Percentiles rank a stretch among this genome's conserved stretches.
phyloP scores from a whole-genome alignment of 2,888 invertebrate genomes.

The Dorcus hopei region DNA sequence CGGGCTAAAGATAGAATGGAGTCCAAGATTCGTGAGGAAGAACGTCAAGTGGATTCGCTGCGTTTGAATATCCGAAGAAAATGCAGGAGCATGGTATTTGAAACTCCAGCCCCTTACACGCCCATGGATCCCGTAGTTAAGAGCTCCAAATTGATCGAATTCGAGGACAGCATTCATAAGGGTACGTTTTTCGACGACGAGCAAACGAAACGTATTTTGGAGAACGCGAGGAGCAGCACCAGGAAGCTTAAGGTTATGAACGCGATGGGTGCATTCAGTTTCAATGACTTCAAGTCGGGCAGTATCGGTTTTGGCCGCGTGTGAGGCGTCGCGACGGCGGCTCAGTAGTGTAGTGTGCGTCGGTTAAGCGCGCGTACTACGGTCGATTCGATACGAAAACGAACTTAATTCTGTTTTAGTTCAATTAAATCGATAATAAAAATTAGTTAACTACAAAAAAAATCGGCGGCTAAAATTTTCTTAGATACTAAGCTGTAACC shows the following conservation, averaged over 20 bases:
- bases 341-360: constrained; percentile 7
- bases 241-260: constrained; percentile 15
- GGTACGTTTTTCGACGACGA: constrained; percentile 48
- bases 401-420: background rate
- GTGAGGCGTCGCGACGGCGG: constrained; percentile 12
- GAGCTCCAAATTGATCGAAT: constrained; percentile 42
- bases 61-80: constrained; percentile 43
- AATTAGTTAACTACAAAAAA: background rate
- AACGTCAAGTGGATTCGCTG: constrained; percentile 40
- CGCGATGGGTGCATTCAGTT: constrained; percentile 9
- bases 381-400: background rate
- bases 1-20: constrained; percentile 39
- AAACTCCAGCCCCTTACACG: constrained; percentile 39
- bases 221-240: constrained; percentile 37
- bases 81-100: constrained; percentile 40
- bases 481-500: too few species aligned
- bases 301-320: constrained; percentile 3
- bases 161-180: constrained; percentile 42
- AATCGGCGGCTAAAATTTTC: background rate
- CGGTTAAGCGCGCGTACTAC: constrained; percentile 3
- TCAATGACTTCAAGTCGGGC: background rate
- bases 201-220: constrained; percentile 43
- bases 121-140: constrained; percentile 44
- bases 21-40: constrained; percentile 41
- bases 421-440: background rate